Base-by-base conservation (phyloP, 2,797 vertebrate species). In the Discoglossus pictus region DNA sequence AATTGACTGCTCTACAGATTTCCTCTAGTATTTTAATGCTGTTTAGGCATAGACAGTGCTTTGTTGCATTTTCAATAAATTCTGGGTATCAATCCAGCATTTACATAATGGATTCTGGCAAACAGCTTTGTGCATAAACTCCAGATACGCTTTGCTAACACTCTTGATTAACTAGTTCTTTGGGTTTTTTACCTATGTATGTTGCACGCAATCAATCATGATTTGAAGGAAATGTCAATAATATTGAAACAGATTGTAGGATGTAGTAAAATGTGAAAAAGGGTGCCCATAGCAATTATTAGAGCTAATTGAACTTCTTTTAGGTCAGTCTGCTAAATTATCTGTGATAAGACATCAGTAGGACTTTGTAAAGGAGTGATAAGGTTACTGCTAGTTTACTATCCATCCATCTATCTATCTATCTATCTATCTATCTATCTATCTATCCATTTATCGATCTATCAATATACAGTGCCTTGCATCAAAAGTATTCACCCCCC, bases 21-120 rank as follows among this genome's bases (percentile, higher is more conserved):
- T 71, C 59, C 44, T 55, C 60, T 10, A 44, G 53, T 59, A 48
- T 71, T 71, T 71, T 71, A 71, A 58, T 71, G 68, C 61, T 59
- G 61, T 65, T 71, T 64, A 52, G 51, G 68, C 68, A 71, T 44
- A 58, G 68, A 65, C 53, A 52, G 61, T 51, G 68, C 53, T 59
- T 64, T 71, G 61, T 65, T 71, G 61, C 61, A 71, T 39, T 71
- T 71, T 65, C 54, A 71, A 59, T 64, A 71, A 35, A 65, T 59
- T 51, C 53, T 58, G 31, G 68, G 68, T 71, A 65, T 65, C 68
- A 71, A 64, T 71, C 44, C 52, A 42, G 17, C 60, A 71, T 71
- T 71, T 71, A 52, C 61, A 65, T 71, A 71, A 71, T 71, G 68
- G 68, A 71, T 71, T 71, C 61, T 71, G 68, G 61, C 68, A 71